Conservation (phyloP, 2,888 invertebrate genomes). For the Nycteola revayana region DNA sequence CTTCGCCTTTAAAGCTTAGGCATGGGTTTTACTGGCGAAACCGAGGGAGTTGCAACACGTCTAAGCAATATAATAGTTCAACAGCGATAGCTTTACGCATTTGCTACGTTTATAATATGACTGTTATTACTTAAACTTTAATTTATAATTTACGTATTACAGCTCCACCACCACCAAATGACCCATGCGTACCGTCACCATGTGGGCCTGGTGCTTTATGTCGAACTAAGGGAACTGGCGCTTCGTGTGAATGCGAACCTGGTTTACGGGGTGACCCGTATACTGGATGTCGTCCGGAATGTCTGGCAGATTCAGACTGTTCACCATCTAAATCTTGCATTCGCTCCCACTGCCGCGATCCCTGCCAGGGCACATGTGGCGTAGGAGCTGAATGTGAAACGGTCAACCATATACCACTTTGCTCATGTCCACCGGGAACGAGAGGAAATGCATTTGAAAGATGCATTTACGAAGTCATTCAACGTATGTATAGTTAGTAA, state of each 20-base stretch:
- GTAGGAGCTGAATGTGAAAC: conserved; percentile 90
- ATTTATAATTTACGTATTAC: conserved; percentile 38
- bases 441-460: conserved; percentile 85
- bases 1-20: conserved; percentile 79
- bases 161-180: conserved; percentile 70
- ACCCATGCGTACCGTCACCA: conserved; percentile 93
- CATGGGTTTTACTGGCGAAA: conserved; percentile 79
- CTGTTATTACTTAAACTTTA: conserved; percentile 6
- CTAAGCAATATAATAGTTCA: conserved; percentile 31
- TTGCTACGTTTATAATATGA: conserved; percentile 35
- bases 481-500: too few species aligned
- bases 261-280: conserved; percentile 90
- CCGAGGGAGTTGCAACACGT: conserved; percentile 45
- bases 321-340: conserved; percentile 90
- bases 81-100: conserved; percentile 50
- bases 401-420: conserved; percentile 86
- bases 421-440: conserved; percentile 88
- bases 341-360: conserved; percentile 91
- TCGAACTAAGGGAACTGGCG: conserved; percentile 85
- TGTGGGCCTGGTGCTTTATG: conserved; percentile 93
- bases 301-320: conserved; percentile 94
- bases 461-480: conserved; percentile 71
- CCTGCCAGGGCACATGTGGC: conserved; percentile 91
- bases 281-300: conserved; percentile 90
- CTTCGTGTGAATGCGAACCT: conserved; percentile 87